Conservation (phyloP, 1,140 invertebrate species). For the Euwallacea similis region DNA sequence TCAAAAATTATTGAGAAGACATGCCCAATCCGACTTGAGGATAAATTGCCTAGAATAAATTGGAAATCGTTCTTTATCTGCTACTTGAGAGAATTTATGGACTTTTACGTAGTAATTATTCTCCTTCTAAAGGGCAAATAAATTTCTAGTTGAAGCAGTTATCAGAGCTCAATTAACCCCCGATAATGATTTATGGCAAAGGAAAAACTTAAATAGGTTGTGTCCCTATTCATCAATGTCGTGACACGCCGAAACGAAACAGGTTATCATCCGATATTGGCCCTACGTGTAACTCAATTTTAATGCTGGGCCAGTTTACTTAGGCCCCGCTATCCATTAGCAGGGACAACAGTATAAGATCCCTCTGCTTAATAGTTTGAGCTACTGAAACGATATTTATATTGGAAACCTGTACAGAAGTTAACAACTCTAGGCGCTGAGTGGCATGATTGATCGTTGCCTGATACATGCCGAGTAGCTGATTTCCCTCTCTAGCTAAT, state of each 20-base stretch:
- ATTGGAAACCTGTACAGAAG: no score
- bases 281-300: neutral
- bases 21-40: neutral
- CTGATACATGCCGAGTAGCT: no score
- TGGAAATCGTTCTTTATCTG: neutral
- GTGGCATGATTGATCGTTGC: no score
- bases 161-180: slow-evolving; percentile 16
- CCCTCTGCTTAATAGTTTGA: no score
- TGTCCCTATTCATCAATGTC: slow-evolving; percentile 1
- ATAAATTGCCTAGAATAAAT: slow-evolving; percentile 6
- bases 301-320: neutral
- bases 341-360: no score
- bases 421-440: no score
- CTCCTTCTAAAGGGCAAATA: neutral
- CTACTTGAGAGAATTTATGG: neutral
- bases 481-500: no score
- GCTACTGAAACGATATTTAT: no score
- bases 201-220: neutral
- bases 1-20: slow-evolving; percentile 1
- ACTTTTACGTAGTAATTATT: neutral
- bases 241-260: slow-evolving; percentile 3
- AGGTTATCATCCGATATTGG: slow-evolving; percentile 1
- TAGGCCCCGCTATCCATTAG: neutral
- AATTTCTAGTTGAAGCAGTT: neutral
- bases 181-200: slow-evolving; percentile 22